Evolutionary conservation across 2,113 vertebrate species (phyloP).

Genomic region (Sclerurus mexicanus): DNA sequence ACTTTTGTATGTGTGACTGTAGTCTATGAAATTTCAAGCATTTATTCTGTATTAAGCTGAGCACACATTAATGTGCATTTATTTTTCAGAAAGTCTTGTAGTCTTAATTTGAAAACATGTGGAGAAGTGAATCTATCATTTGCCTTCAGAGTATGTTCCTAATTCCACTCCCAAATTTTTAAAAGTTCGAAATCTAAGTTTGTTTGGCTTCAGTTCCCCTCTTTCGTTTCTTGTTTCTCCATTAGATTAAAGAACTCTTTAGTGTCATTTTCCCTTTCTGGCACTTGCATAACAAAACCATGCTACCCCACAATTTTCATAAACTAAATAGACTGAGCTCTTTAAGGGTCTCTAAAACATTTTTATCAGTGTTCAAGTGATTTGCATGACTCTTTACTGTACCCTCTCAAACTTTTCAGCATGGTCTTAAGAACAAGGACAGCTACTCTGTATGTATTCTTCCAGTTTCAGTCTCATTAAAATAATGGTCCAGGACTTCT

Average conservation of each 20-base stretch:
- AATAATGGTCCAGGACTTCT: not conserved
- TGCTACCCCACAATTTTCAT: not conserved
- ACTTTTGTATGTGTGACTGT: not conserved
- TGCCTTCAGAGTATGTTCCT: not conserved
- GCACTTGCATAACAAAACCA: not conserved
- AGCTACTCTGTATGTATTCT: not conserved
- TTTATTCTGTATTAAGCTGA: not conserved
- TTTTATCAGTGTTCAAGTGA: not conserved
- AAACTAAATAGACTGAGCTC: not conserved
- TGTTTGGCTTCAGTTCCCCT: not conserved
- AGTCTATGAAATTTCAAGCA: not conserved
- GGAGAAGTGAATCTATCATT: not conserved
- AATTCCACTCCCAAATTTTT: conserved; percentile 7
- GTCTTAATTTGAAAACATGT: not conserved
- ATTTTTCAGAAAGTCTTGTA: conserved; percentile 10
- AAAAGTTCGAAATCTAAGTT: not conserved
- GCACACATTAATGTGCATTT: not conserved
- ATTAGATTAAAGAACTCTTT: conserved; percentile 22
- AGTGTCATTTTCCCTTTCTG: conserved; percentile 24
- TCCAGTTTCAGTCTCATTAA: not conserved
- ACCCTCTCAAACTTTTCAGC: not conserved
- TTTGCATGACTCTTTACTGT: not conserved
- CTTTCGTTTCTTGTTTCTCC: conserved; percentile 30
- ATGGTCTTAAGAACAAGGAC: not conserved
- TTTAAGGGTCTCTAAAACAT: not conserved